These are phyloP conservation scores for Blastomussa wellsi DNA, from an alignment of 92 coral and sea anemone species.

Conservation along the genomic window DNA sequence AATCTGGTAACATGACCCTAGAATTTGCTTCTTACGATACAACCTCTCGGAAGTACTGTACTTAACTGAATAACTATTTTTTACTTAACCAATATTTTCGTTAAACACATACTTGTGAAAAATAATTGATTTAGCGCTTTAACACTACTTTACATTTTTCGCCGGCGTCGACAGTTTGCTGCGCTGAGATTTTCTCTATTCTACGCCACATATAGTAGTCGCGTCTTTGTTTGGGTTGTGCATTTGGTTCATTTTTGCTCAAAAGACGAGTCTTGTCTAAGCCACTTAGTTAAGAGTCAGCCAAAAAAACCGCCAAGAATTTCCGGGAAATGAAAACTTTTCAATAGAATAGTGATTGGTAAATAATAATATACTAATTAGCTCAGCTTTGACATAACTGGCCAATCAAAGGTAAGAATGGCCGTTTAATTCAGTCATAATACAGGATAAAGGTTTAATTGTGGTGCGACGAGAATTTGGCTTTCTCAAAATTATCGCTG, in stretches of 20 bases:
- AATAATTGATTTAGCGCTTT: not conserved
- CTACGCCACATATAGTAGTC: not conserved
- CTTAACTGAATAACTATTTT: slow-evolving; percentile 10
- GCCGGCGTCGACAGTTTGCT: not conserved
- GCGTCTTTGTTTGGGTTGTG: not conserved
- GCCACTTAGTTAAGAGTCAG: slow-evolving; percentile 27
- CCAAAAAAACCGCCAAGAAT: slow-evolving; percentile 33
- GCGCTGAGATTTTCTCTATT: not conserved
- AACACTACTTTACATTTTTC: not conserved
- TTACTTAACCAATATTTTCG: slow-evolving; percentile 36
- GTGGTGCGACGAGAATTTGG: slow-evolving; percentile 29
- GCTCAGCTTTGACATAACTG: slow-evolving; percentile 42
- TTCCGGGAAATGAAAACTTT: slow-evolving; percentile 30
- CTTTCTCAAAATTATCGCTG: not conserved
- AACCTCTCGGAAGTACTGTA: slow-evolving; percentile 25
- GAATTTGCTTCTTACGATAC: not conserved
- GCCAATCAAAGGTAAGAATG: slow-evolving; percentile 57
- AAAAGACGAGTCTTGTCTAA: slow-evolving; percentile 6
- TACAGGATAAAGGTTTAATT: slow-evolving; percentile 16
- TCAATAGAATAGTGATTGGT: slow-evolving; percentile 61
- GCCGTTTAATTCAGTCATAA: slow-evolving; percentile 31
- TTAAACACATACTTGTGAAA: slow-evolving; percentile 8
- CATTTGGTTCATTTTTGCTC: not conserved
- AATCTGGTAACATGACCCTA: not conserved
- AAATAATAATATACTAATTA: slow-evolving; percentile 62